A percentile compares a stretch with the other conserved stretches of the same genome.
phyloP scores from a whole-genome alignment of 2,113 vertebrate genomes.

The Leptodactylus fuscus region DNA sequence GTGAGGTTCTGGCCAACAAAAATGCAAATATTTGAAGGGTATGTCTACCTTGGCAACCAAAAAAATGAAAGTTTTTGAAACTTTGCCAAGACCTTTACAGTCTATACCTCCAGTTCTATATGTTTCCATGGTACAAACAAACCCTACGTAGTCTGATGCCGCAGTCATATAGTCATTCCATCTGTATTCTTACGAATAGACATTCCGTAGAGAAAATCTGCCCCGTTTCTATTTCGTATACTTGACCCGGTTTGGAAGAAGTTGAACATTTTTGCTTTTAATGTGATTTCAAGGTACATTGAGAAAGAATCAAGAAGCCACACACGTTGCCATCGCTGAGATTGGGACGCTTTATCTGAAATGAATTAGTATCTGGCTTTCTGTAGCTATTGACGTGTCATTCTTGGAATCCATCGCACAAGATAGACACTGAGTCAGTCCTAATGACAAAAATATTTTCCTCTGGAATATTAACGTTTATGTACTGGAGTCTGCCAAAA shows the following conservation, averaged over 20 bases:
- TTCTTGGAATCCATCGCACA: conserved; percentile 32
- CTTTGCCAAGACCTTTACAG: too few species aligned
- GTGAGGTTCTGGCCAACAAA: too few species aligned
- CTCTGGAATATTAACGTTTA: conserved; percentile 19
- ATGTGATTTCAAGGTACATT: background rate
- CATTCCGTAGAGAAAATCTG: background rate
- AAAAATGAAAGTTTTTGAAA: too few species aligned
- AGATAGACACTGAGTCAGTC: conserved; percentile 23
- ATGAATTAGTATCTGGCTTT: conserved; percentile 32
- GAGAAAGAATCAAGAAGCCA: background rate
- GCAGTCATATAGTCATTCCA: background rate
- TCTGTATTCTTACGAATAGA: background rate
- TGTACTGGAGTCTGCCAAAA: background rate
- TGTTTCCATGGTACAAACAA: background rate
- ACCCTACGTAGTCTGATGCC: background rate
- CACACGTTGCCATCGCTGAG: background rate
- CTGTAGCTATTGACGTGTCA: conserved; percentile 1
- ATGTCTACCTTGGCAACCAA: too few species aligned
- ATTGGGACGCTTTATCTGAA: conserved; percentile 35
- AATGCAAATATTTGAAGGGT: too few species aligned
- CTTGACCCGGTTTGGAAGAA: background rate
- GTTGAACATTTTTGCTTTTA: background rate
- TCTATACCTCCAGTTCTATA: background rate
- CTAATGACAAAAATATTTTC: conserved; percentile 38
- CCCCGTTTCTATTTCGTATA: background rate